Evolutionary conservation across 2,113 vertebrate genomes (phyloP).

Genomic region (Tenebrosternarchus preto): DNA sequence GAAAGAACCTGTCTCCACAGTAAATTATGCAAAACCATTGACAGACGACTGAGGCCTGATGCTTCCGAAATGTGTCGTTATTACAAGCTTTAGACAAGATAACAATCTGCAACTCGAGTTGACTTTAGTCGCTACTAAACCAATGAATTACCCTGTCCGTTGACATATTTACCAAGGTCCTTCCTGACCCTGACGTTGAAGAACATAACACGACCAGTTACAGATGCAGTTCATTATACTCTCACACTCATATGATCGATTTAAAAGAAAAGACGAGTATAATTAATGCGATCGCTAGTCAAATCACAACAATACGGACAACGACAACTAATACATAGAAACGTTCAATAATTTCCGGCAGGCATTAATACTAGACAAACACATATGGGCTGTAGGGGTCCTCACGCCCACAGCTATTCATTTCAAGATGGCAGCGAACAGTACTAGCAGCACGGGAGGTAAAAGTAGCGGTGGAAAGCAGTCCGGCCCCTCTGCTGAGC

Average conservation of each 20-base stretch:
- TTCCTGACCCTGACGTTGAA: not conserved
- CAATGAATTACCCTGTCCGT: not conserved
- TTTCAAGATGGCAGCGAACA: slow-evolving; percentile 80
- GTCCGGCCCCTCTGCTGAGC: slow-evolving; percentile 71
- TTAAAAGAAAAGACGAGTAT: no score
- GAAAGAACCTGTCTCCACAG: not conserved
- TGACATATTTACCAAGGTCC: not conserved
- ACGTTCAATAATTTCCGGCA: no score
- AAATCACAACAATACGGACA: no score
- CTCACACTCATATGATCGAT: no score
- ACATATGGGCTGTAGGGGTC: slow-evolving; percentile 41
- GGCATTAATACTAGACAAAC: no score
- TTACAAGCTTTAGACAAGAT: no score
- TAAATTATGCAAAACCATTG: not conserved
- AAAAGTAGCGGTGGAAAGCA: slow-evolving; percentile 70
- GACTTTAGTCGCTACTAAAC: not conserved
- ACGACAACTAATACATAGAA: no score
- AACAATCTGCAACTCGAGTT: not conserved
- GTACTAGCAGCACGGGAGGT: slow-evolving; percentile 69
- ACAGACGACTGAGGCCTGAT: not conserved
- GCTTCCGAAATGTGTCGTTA: not conserved
- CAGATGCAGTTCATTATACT: not conserved
- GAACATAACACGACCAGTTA: not conserved
- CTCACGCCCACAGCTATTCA: slow-evolving; percentile 26
- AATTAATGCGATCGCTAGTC: no score